Evolutionary conservation across 2,888 invertebrate genomes (phyloP), one percentile per base, ranked within the genome.

Genomic region (Dione vanillae): DNA sequence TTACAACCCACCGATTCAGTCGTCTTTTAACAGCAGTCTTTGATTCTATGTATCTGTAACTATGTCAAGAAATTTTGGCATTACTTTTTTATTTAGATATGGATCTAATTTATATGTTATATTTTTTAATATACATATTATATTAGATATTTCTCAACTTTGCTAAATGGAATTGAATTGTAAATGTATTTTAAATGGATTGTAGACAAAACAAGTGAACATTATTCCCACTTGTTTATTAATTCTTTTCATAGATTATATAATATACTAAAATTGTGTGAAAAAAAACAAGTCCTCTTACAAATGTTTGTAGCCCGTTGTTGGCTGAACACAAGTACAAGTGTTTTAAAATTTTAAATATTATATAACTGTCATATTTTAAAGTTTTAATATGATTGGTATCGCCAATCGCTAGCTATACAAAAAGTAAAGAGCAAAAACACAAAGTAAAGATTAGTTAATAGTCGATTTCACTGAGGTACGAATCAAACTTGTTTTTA

Each of bases 381-480:
- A 0, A 54, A 1, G 10, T 10, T 14, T 54, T 40, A 11, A 27
- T 11, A 43, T 8, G 56, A 54, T 45, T 19, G 12, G 12, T 56
- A 16, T 66, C 35, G 14, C 9, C 43, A 10, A n/a, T n/a, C n/a
- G n/a, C n/a, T 56, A 35, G 16, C 16, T 43, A 19, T 14, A 45
- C 43, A 59, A 49, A 49, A 40, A 51, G 41, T 41, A 49, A 35
- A 59, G 37, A 37, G 27, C 14, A 35, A 27, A 54, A 59, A 54
- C 16, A 19, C 65, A 43, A 66, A 54, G 52, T 54, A 41, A 45
- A 69, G 35, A 64, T 69, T 65, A 45, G 58, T 47, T 69, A 69
- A 64, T 45, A 65, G 52, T 35, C 45, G 74, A 78, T 79, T 78
- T 79, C 74, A 75, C 75, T 79, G 74, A 54, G 72, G 65, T 70